Conservation (phyloP, 2,888 invertebrate species). For the Ectropis crepuscularia region DNA sequence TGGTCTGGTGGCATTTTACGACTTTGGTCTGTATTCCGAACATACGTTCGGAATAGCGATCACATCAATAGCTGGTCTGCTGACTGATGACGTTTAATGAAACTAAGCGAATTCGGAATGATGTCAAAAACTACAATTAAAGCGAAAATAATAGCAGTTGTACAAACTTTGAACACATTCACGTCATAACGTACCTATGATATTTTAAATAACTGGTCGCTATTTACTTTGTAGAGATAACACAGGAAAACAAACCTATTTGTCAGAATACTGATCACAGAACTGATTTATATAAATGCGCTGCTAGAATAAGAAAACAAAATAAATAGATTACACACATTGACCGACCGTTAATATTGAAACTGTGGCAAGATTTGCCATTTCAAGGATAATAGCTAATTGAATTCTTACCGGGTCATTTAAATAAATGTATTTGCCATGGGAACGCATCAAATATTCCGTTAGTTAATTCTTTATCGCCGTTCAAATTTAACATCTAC, state of each 20-base stretch:
- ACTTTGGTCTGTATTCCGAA: too few relatives aligned
- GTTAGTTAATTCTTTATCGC: background rate
- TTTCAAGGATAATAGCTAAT: slow-evolving; percentile 5
- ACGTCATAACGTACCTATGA: slow-evolving; percentile 9
- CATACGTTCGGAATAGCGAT: too few relatives aligned
- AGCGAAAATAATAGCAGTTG: slow-evolving; percentile 16
- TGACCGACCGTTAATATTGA: background rate
- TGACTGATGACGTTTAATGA: background rate
- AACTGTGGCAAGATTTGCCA: background rate
- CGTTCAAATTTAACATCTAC: background rate
- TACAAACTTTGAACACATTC: slow-evolving; percentile 1
- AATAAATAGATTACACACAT: background rate
- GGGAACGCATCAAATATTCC: background rate
- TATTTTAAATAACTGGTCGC: background rate
- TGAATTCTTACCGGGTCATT: too few relatives aligned
- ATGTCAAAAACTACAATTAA: background rate
- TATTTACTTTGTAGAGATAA: too few relatives aligned
- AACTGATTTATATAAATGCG: background rate
- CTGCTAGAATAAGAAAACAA: background rate
- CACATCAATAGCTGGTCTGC: too few relatives aligned
- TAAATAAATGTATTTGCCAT: slow-evolving; percentile 1
- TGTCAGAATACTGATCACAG: too few relatives aligned
- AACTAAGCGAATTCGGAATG: background rate
- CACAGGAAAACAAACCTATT: too few relatives aligned
- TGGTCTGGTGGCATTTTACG: too few relatives aligned